phyloP scores from a whole-genome alignment of 1,140 invertebrate species.

The Cydia pomonella region DNA sequence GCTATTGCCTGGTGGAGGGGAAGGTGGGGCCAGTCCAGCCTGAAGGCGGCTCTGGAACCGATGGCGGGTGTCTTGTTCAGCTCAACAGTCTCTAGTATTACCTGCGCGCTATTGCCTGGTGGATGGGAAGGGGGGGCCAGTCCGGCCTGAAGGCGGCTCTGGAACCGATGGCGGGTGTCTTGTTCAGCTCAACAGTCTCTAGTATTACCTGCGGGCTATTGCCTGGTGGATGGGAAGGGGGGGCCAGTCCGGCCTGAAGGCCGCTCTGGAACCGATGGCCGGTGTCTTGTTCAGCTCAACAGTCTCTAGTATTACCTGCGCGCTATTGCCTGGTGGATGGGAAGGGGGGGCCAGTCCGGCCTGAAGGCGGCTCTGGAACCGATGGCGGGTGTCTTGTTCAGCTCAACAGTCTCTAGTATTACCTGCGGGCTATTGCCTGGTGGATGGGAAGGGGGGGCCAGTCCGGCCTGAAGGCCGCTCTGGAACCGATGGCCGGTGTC shows the following conservation, averaged over 20 bases:
- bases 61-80: too few species aligned
- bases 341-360: not conserved
- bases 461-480: too few species aligned
- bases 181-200: not conserved
- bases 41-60: too few species aligned
- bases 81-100: too few species aligned
- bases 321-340: not conserved
- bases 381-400: not conserved
- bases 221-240: constrained; percentile 5
- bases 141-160: not conserved
- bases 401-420: too few species aligned
- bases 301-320: not conserved
- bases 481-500: too few species aligned
- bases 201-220: not conserved
- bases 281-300: not conserved
- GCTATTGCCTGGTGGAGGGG: too few species aligned
- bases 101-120: too few species aligned
- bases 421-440: too few species aligned
- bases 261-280: not conserved
- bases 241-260: not conserved
- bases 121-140: not conserved
- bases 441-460: too few species aligned
- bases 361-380: too few species aligned
- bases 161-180: not conserved
- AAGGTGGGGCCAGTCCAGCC: too few species aligned